Evolutionary conservation across 2,113 vertebrate species (phyloP).

Genomic region (Pluvianellus socialis): DNA sequence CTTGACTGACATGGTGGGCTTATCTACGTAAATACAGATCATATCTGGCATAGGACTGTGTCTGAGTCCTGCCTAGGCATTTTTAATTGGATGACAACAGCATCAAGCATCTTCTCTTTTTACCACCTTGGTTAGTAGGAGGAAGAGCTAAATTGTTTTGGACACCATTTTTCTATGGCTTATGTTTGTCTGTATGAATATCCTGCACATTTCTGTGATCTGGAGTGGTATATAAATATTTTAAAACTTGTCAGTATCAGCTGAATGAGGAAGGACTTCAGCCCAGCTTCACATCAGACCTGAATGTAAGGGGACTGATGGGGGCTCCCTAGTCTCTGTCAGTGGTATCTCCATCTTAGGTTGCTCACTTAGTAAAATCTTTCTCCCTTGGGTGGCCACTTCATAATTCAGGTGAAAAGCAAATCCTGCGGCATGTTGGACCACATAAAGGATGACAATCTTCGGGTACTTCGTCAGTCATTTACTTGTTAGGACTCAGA

Average conservation of each 20-base stretch:
- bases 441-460: not conserved
- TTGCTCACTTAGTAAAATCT: not conserved
- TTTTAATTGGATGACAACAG: not conserved
- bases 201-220: not conserved
- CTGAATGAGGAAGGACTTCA: not conserved
- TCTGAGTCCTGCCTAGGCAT: not conserved
- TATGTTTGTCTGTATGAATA: not conserved
- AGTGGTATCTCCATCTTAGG: not conserved
- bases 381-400: not conserved
- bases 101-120: not conserved
- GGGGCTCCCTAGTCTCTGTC: not conserved
- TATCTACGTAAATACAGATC: not conserved
- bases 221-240: not conserved
- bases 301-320: not conserved
- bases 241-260: not conserved
- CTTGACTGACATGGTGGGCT: not conserved
- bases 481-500: not conserved
- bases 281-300: fast-evolving
- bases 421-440: not conserved
- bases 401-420: not conserved
- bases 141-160: not conserved
- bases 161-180: not conserved
- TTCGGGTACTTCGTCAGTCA: not conserved
- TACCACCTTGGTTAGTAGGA: not conserved
- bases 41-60: not conserved